Evolutionary conservation across 1,140 invertebrate genomes (phyloP).

Genomic region (Chionoecetes opilio): DNA sequence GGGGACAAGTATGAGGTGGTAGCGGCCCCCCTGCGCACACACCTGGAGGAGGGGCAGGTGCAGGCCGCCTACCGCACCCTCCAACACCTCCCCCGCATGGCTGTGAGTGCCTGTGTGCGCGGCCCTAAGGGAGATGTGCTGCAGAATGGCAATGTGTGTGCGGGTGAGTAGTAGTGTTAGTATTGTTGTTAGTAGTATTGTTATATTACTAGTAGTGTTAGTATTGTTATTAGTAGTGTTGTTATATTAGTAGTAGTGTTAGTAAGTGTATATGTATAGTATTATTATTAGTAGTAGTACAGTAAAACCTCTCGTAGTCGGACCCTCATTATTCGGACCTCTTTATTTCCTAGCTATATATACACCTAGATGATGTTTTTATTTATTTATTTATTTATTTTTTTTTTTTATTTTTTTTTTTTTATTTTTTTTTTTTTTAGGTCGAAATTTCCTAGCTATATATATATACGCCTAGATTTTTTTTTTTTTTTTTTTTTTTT

Average conservation of each 20-base stretch:
- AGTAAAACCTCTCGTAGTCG: too few species aligned
- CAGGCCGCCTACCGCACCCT: constrained; percentile 84
- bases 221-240: neutral
- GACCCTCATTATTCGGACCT: too few species aligned
- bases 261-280: too few species aligned
- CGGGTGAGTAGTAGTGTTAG: neutral
- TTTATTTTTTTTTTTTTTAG: too few species aligned
- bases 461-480: too few species aligned
- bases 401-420: too few species aligned
- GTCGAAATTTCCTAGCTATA: too few species aligned
- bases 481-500: too few species aligned
- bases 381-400: too few species aligned
- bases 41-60: constrained; percentile 85
- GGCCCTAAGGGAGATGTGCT: constrained; percentile 36
- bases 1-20: constrained; percentile 84
- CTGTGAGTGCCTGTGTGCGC: constrained; percentile 84
- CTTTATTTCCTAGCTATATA: too few species aligned
- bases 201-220: neutral
- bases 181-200: neutral
- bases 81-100: constrained; percentile 83
- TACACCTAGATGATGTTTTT: too few species aligned
- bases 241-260: neutral
- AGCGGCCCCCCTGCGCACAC: constrained; percentile 83
- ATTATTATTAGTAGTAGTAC: too few species aligned
- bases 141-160: neutral